Evolutionary conservation across 2,797 vertebrate species (phyloP).

Genomic region (Gadopsis marmoratus): DNA sequence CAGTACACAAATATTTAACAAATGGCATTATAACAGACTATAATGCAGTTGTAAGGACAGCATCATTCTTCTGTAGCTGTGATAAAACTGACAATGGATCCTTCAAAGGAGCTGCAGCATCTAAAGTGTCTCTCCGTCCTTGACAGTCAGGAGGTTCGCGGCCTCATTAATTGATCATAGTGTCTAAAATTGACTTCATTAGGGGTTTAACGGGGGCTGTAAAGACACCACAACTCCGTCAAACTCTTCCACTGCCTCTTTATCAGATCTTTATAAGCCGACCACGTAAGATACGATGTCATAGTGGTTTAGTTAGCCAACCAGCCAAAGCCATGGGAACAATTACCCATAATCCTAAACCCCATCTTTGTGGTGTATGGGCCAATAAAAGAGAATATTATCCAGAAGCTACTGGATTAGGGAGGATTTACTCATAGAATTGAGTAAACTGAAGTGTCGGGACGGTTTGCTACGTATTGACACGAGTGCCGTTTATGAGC

Average conservation of each 20-base stretch:
- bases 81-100: neutral
- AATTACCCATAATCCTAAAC: constrained; percentile 40
- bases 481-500: constrained; percentile 27
- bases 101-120: constrained; percentile 2
- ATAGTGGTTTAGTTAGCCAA: constrained; percentile 24
- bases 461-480: constrained; percentile 4
- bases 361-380: constrained; percentile 46
- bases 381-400: constrained; percentile 41
- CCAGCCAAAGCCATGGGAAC: constrained; percentile 37
- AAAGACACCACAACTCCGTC: constrained; percentile 36
- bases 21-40: neutral
- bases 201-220: constrained; percentile 36
- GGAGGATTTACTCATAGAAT: constrained; percentile 28
- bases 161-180: constrained; percentile 41
- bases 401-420: constrained; percentile 23
- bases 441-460: neutral
- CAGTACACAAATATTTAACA: neutral
- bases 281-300: constrained; percentile 36
- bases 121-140: neutral
- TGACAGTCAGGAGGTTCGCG: constrained; percentile 10
- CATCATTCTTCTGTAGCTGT: neutral
- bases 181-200: constrained; percentile 49
- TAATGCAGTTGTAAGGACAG: neutral
- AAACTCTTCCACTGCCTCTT: constrained; percentile 35
- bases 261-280: constrained; percentile 35